Conservation (phyloP, 1,140 invertebrate genomes). For the Pseudomyrmex gracilis region DNA sequence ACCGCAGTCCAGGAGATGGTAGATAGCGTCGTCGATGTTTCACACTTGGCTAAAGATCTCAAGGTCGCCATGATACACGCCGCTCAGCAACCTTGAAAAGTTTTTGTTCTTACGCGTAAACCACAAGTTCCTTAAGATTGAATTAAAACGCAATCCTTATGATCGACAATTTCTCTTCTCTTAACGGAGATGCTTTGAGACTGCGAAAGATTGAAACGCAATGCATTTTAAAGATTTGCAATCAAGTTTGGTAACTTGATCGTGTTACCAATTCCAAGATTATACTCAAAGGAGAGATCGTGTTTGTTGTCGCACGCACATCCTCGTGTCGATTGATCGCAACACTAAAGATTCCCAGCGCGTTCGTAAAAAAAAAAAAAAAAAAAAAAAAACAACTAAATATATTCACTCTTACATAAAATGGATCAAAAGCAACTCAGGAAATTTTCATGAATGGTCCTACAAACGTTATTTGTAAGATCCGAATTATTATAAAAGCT, state of each 20-base stretch:
- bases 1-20: slow-evolving; percentile 97
- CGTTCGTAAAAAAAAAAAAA: background rate
- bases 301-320: background rate
- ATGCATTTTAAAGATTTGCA: slow-evolving; percentile 3
- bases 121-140: slow-evolving; percentile 61
- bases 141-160: slow-evolving; percentile 37
- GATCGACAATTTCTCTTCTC: slow-evolving; percentile 5
- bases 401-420: no score
- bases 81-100: slow-evolving; percentile 78
- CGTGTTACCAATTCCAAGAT: slow-evolving; percentile 4
- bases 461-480: slow-evolving; percentile 14
- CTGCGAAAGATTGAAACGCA: background rate
- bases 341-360: no score
- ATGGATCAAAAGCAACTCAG: slow-evolving; percentile 43
- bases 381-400: background rate
- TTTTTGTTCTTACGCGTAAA: slow-evolving; percentile 1
- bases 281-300: background rate
- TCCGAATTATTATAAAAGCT: slow-evolving; percentile 20
- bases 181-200: background rate
- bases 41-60: slow-evolving; percentile 91
- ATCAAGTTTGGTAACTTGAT: background rate
- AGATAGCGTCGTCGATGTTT: slow-evolving; percentile 94
- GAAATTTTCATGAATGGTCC: slow-evolving; percentile 6
- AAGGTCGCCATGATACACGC: slow-evolving; percentile 84
- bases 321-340: background rate